Conservation (phyloP, 2,797 vertebrate genomes). For the Notolepis coatsorum region DNA sequence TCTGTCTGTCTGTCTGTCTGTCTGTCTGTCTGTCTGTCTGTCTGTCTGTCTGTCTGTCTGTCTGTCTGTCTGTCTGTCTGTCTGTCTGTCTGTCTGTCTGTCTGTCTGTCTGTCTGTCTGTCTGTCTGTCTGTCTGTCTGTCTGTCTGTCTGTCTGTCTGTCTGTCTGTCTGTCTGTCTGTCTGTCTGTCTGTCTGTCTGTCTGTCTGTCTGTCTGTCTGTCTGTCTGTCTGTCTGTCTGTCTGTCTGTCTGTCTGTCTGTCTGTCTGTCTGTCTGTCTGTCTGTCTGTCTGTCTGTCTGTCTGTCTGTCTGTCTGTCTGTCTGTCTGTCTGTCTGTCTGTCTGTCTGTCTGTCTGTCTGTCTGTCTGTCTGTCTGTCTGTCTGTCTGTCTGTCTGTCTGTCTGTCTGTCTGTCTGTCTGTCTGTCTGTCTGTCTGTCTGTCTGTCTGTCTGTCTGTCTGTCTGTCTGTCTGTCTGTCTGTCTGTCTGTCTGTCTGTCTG, state of each 20-base stretch:
- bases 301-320: no score
- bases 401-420: neutral
- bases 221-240: neutral
- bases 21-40: no score
- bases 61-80: no score
- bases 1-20: neutral
- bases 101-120: neutral
- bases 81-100: neutral
- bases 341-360: neutral
- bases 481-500: neutral
- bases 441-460: no score
- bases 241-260: neutral
- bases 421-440: no score
- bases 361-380: neutral
- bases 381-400: neutral
- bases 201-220: neutral
- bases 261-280: neutral
- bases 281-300: no score
- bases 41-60: no score
- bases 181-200: no score
- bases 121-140: neutral
- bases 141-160: neutral
- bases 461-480: neutral
- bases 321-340: no score
- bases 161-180: no score